Evolutionary conservation across 2,797 vertebrate species (phyloP).

Genomic region (Scleropages formosus): DNA sequence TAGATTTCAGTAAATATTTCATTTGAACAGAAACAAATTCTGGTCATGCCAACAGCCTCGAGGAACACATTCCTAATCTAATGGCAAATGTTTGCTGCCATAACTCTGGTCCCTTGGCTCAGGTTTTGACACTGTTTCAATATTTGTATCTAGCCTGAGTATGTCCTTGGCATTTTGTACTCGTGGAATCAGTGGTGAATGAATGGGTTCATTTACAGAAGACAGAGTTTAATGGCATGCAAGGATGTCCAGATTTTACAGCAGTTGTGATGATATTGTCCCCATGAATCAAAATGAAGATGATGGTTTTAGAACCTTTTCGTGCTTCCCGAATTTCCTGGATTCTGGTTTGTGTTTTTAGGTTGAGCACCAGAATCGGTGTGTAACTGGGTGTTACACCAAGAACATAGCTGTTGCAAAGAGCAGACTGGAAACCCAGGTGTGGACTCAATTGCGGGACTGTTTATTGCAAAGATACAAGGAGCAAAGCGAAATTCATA

Average conservation of each 20-base stretch:
- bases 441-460: too few relatives aligned
- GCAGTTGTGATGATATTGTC: neutral
- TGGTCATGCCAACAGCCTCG: neutral
- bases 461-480: too few relatives aligned
- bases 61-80: slow-evolving; percentile 11
- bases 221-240: neutral
- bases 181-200: neutral
- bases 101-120: neutral
- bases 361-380: too few relatives aligned
- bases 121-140: slow-evolving; percentile 21
- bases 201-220: neutral
- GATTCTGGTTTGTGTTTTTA: too few relatives aligned
- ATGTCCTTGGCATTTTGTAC: neutral
- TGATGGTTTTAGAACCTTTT: too few relatives aligned
- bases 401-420: too few relatives aligned
- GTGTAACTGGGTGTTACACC: too few relatives aligned
- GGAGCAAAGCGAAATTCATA: too few relatives aligned
- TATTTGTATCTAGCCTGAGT: slow-evolving; percentile 11
- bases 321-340: too few relatives aligned
- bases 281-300: too few relatives aligned
- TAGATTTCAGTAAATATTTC: slow-evolving; percentile 15
- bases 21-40: neutral
- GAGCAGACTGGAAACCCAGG: too few relatives aligned
- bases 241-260: neutral
- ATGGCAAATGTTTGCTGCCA: slow-evolving; percentile 18